Base-by-base conservation (phyloP, 2,888 invertebrate species). In the Nemapogon koenigi region DNA sequence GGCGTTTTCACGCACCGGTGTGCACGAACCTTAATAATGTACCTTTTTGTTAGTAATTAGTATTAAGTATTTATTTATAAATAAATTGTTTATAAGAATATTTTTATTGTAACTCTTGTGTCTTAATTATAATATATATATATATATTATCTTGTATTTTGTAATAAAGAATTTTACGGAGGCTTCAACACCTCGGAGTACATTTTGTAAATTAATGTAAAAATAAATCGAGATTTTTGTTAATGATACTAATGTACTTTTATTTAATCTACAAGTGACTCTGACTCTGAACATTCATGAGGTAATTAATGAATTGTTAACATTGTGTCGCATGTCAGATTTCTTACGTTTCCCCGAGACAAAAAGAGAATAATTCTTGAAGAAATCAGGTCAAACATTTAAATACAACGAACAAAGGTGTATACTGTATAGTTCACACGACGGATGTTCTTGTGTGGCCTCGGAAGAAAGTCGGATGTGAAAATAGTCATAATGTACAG, bases 401-500 rank as follows among this genome's bases (percentile, higher is more conserved):
- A 26, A 16, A 45, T 42, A 41, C 44, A 41, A 49, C 57, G 62
- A 68, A 75, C 73, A 75, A 73, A 71, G 73, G 64, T 59, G 70
- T 50, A 69, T 64, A 57, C 51, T 28, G 35, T 46, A 50, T 45
- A 44, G 44, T 42, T 45, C 45, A 49, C 45, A 53, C 48, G 46
- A n/a, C 45, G 36, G 41, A 43, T 40, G 37, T 25, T 40, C 10
- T 16, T 30, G 8, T 18, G 28, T 25, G 32, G 55, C 60, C 15
- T 53, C 55, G 55, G 62, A 75, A 63, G 76, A 75, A 76, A 76
- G 76, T 78, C 73, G 76, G 76, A 78, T 76, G 76, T 73, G 76
- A 75, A 73, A 64, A 65, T 67, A 56, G 62, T 61, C 70, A 70
- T 70, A 72, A 60, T 62, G 66, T 64, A 67, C 69, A 63, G 50